phyloP scores from a whole-genome alignment of 2,888 invertebrate species.

The Phaedon cochleariae region DNA sequence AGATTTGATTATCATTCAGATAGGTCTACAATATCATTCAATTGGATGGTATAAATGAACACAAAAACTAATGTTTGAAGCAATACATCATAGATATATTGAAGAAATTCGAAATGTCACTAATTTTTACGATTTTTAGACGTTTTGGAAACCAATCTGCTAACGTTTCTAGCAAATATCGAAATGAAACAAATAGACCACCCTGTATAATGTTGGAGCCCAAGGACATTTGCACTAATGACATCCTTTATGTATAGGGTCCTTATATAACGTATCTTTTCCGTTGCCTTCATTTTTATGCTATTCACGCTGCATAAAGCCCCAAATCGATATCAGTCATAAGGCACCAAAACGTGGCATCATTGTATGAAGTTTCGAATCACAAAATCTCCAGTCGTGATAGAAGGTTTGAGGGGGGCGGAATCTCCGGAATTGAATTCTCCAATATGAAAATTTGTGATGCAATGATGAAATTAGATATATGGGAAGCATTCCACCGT shows the following conservation, averaged over 20 bases:
- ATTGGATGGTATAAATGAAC: too few species aligned
- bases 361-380: background rate
- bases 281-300: constrained; percentile 52
- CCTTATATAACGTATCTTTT: constrained; percentile 52
- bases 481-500: too few species aligned
- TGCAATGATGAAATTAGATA: too few species aligned
- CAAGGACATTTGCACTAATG: constrained; percentile 57
- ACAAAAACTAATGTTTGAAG: too few species aligned
- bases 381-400: background rate
- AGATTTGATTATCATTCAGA: too few species aligned
- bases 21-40: too few species aligned
- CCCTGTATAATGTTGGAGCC: constrained; percentile 42
- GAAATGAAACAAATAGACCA: constrained; percentile 1
- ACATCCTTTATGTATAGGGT: constrained; percentile 54
- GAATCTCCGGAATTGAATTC: background rate
- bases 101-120: too few species aligned
- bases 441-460: background rate
- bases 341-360: background rate
- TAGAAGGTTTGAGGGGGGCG: background rate
- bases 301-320: constrained; percentile 49
- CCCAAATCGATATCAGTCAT: constrained; percentile 15
- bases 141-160: too few species aligned
- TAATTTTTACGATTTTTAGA: too few species aligned
- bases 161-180: too few species aligned
- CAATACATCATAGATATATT: too few species aligned